Percentiles rank a stretch among this genome's conserved stretches.
Conservation (phyloP, 2,888 invertebrate species). For the Amblyjoppa fuscipennis region DNA sequence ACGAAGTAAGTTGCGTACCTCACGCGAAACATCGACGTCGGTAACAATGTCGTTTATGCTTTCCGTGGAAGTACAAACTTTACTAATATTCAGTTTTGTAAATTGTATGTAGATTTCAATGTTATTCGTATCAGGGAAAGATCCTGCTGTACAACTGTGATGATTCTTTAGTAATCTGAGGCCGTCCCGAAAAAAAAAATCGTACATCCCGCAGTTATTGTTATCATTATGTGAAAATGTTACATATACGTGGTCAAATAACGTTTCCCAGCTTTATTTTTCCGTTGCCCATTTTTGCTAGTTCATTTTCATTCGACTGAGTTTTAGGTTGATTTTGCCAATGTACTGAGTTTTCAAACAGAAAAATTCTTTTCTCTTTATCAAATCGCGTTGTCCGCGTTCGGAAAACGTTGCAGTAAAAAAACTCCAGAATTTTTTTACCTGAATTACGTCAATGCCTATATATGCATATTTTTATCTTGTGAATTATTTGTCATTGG, state of each 20-base stretch:
- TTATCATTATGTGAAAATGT: constrained; percentile 21
- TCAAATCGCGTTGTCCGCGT: not conserved
- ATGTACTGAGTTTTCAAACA: constrained; percentile 70
- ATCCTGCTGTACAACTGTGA: constrained; percentile 80
- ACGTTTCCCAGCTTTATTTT: constrained; percentile 68
- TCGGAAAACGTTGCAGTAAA: not conserved
- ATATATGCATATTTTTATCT: not conserved
- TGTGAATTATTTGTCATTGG: not conserved
- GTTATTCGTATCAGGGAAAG: constrained; percentile 60
- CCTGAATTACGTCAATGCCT: not conserved
- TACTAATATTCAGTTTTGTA: constrained; percentile 27
- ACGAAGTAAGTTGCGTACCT: constrained; percentile 21
- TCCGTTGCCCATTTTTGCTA: constrained; percentile 80
- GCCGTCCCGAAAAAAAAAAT: constrained; percentile 71
- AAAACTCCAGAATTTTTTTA: not conserved
- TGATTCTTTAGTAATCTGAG: constrained; percentile 86
- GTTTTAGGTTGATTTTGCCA: constrained; percentile 77
- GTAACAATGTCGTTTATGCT: constrained; percentile 34
- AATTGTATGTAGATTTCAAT: constrained; percentile 15
- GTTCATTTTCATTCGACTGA: constrained; percentile 78
- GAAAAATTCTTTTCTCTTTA: constrained; percentile 30
- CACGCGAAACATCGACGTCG: constrained; percentile 39
- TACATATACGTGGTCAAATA: constrained; percentile 22
- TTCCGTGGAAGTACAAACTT: constrained; percentile 11
- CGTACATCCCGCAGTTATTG: constrained; percentile 24